Percentiles rank a stretch among this genome's conserved stretches.
These are phyloP conservation scores for Pseudorectes ferrugineus DNA, from an alignment of 2,113 vertebrate species.

Conservation along the genomic window DNA sequence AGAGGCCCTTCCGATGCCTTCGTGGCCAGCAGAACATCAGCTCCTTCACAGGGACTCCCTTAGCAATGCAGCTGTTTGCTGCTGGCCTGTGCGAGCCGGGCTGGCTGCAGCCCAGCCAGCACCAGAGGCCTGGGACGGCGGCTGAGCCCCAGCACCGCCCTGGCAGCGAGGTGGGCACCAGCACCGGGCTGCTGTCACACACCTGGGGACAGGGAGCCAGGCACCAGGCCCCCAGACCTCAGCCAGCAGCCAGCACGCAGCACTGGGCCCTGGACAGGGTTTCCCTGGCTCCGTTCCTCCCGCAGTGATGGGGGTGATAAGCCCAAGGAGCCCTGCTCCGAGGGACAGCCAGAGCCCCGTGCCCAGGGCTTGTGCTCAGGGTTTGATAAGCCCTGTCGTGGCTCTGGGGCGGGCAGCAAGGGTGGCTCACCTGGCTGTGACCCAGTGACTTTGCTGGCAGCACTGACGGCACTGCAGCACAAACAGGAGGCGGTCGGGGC, in stretches of 20 bases:
- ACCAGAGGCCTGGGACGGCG: fast-evolving
- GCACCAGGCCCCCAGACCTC: not conserved
- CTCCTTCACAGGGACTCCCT: not conserved
- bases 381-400: not conserved
- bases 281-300: not conserved
- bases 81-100: fast-evolving
- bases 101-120: not conserved
- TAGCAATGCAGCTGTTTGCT: fast-evolving
- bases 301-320: fast-evolving
- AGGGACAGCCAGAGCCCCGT: not conserved
- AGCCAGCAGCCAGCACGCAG: fast-evolving
- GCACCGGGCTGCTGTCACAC: fast-evolving
- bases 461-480: not conserved
- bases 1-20: fast-evolving
- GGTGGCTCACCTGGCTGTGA: not conserved
- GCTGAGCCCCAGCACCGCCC: not conserved
- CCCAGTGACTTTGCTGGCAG: not conserved
- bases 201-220: not conserved
- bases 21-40: fast-evolving
- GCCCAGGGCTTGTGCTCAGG: fast-evolving
- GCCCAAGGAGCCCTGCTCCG: not conserved
- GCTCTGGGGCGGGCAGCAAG: not conserved
- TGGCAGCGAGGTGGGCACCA: not conserved
- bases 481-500: not conserved
- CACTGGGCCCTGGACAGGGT: not conserved